These are phyloP conservation scores for Pan troglodytes DNA, from an alignment of 2,113 vertebrate species.

Conservation along the genomic window DNA sequence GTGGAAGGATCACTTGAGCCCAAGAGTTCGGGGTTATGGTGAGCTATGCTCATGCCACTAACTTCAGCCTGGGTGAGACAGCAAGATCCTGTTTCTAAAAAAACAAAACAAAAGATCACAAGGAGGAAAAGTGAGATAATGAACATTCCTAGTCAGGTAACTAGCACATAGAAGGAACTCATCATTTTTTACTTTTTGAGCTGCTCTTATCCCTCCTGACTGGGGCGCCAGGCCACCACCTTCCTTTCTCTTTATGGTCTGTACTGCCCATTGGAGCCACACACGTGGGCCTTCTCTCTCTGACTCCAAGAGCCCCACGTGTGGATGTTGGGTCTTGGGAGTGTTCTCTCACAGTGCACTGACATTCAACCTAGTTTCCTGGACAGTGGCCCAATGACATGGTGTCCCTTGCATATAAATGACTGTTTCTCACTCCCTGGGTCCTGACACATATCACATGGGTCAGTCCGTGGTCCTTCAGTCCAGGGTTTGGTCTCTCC, in stretches of 20 bases:
- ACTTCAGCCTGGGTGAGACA: too few relatives aligned
- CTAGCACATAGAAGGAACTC: not conserved
- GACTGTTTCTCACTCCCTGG: not conserved
- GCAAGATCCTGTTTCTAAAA: too few relatives aligned
- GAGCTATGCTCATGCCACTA: too few relatives aligned
- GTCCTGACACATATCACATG: not conserved
- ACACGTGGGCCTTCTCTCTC: not conserved
- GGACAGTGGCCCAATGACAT: not conserved
- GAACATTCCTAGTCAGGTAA: not conserved
- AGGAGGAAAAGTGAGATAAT: not conserved
- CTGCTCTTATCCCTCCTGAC: not conserved
- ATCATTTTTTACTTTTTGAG: not conserved
- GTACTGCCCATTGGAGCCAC: not conserved
- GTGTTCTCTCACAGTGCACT: not conserved
- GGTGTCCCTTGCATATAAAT: not conserved
- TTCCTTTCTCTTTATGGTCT: fast-evolving
- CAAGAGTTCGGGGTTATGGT: too few relatives aligned
- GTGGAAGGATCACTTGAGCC: too few relatives aligned
- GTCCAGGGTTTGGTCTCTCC: not conserved
- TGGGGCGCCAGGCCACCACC: not conserved
- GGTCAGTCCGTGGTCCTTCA: not conserved
- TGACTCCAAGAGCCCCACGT: not conserved
- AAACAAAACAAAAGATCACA: not conserved
- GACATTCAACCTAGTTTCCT: not conserved
- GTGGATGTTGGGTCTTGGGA: not conserved